Base-by-base conservation (phyloP, 2,113 vertebrate genomes). In the Lathamus discolor region DNA sequence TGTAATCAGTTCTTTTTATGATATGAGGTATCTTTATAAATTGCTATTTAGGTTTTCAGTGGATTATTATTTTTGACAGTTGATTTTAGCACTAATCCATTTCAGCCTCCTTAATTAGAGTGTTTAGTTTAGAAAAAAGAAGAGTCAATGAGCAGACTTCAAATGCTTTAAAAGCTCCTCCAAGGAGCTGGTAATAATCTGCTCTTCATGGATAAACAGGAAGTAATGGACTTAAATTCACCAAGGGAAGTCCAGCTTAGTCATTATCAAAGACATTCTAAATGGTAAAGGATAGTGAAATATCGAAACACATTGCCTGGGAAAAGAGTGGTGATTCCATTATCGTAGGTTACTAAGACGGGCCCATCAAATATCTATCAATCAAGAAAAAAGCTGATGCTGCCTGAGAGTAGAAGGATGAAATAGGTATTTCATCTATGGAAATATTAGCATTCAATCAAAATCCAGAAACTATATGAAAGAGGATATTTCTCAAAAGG, bases 91-190 rank as follows among this genome's bases (percentile, higher is more conserved):
- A 76, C 20, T 89, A 91, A 91, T 84, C 77, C 88, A 76, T 90
- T 95, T 93, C 39, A 87, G 43, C 17, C 37, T 86, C 43, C 52
- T 89, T 68, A 81, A 79, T 51, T 75, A 44, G 43, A 78, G 11
- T 57, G 12, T 73, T 93, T 88, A 66, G 22, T 85, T 95, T 57
- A 88, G 85, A 88, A 84, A 70, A 94, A 33, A 75, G 68, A 73
- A n/a, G 6, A 27, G 11, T 82, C 8, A 1, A 49, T 67, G 39
- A 75, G 24, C 43, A 73, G 67, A 52, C 82, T 79, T 69, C 54
- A 93, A 90, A 93, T 85, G 39, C 35, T 89, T 92, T 92, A 82
- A 95, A 95, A 91, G 5, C n/a, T 87, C 23, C 80, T 82, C 44
- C 14, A 73, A 85, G 57, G 24, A 93, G 13, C 49, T 80, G 37